Evolutionary conservation across 2,113 vertebrate genomes (phyloP).

Genomic region (Microtus pennsylvanicus): DNA sequence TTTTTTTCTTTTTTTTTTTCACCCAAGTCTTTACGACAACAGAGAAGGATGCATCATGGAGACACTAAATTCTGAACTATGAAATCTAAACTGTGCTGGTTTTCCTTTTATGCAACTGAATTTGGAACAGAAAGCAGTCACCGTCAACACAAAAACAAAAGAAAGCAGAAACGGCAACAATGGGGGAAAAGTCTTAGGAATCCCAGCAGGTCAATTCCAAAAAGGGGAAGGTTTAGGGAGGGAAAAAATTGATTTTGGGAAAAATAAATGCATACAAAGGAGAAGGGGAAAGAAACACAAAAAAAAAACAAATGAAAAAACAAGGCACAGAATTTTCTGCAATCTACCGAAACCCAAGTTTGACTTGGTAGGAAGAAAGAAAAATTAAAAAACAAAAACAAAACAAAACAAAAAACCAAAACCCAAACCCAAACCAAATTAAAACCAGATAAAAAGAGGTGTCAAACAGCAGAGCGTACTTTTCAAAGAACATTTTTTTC

Average conservation of each 20-base stretch:
- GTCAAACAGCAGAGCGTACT: conserved; percentile 95
- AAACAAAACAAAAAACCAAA: conserved; percentile 56
- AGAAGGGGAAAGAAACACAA: conserved; percentile 65
- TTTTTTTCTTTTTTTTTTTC: not conserved
- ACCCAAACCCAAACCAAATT: not conserved
- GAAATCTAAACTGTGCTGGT: conserved; percentile 87
- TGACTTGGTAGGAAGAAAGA: conserved; percentile 89
- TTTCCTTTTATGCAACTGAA: conserved; percentile 86
- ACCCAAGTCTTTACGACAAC: conserved; percentile 82
- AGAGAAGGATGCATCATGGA: conserved; percentile 84
- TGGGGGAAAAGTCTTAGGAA: conserved; percentile 78
- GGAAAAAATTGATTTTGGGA: conserved; percentile 69
- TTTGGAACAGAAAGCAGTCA: conserved; percentile 81
- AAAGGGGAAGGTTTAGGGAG: conserved; percentile 76
- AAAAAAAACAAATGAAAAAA: conserved; percentile 90
- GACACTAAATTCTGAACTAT: conserved; percentile 87
- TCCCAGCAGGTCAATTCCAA: conserved; percentile 86
- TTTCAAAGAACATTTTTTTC: conserved; percentile 90
- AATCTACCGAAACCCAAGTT: conserved; percentile 94
- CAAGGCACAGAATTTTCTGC: conserved; percentile 99
- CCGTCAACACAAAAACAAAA: conserved; percentile 56
- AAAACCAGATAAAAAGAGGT: conserved; percentile 87
- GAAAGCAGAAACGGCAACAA: conserved; percentile 56
- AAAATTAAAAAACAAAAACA: conserved; percentile 76
- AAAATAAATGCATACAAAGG: conserved; percentile 65